Conservation (phyloP, 2,888 invertebrate species). For the Melanchra persicariae region DNA sequence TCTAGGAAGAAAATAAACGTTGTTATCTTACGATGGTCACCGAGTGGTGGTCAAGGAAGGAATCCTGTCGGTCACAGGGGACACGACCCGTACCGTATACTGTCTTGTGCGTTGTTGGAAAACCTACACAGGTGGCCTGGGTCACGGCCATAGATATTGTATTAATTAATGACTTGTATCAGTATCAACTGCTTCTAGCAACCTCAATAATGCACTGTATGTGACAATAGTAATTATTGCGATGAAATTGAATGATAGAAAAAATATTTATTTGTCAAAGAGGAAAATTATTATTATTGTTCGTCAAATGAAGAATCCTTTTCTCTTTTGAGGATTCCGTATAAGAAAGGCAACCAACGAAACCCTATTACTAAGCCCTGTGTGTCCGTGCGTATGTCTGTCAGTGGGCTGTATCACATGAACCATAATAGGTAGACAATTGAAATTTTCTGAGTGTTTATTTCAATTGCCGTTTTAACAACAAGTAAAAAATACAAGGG, state of each 20-base stretch:
- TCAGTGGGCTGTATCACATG: too few relatives aligned
- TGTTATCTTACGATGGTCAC: background rate
- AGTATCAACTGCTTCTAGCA: too few relatives aligned
- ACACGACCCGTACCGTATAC: slow-evolving; percentile 10
- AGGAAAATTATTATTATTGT: background rate
- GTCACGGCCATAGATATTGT: background rate
- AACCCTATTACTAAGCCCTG: too few relatives aligned
- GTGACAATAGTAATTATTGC: background rate
- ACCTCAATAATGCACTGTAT: too few relatives aligned
- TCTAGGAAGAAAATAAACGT: background rate
- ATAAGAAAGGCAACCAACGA: too few relatives aligned
- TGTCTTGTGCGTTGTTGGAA: background rate
- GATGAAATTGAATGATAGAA: background rate
- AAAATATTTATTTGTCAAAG: background rate
- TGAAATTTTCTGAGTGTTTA: too few relatives aligned
- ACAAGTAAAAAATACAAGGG: too few relatives aligned
- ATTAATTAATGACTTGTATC: background rate
- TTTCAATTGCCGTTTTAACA: too few relatives aligned
- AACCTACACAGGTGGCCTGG: background rate
- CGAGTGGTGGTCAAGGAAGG: too few relatives aligned
- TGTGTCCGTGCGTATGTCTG: too few relatives aligned
- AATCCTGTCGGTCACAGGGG: slow-evolving; percentile 5
- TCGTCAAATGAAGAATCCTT: background rate
- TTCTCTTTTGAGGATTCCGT: background rate
- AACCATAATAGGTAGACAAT: too few relatives aligned